phyloP scores from a whole-genome alignment of 2,888 invertebrate species.

The Erebia ligea region DNA sequence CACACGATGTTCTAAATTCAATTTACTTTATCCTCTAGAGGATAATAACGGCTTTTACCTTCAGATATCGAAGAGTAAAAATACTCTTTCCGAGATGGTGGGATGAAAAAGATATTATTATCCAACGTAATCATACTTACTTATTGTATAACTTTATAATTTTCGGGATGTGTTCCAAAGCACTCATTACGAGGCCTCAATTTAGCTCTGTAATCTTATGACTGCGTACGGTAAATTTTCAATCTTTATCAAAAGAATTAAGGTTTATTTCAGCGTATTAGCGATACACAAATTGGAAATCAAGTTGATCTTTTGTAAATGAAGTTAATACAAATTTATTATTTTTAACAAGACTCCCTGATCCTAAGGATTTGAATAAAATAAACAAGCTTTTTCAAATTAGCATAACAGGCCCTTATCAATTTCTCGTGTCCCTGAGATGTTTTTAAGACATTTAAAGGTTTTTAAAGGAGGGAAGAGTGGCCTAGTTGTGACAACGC shows the following conservation, averaged over 20 bases:
- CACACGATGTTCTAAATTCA: too few relatives aligned
- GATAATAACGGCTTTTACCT: too few relatives aligned
- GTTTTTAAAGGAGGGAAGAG: neutral
- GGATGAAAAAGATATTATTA: constrained; percentile 5
- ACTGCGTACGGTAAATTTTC: neutral
- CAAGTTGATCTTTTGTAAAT: constrained; percentile 19
- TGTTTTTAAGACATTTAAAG: neutral
- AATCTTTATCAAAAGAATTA: constrained; percentile 6
- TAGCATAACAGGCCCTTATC: constrained; percentile 7
- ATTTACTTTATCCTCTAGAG: too few relatives aligned
- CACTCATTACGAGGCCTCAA: constrained; percentile 16
- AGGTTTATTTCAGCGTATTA: constrained; percentile 1
- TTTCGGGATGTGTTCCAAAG: constrained; percentile 18
- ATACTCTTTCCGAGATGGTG: too few relatives aligned
- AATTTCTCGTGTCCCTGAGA: neutral
- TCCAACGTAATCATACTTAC: constrained; percentile 26
- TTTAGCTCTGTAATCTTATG: constrained; percentile 10
- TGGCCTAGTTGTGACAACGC: too few relatives aligned
- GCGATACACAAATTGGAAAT: constrained; percentile 2
- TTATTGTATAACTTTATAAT: constrained; percentile 28
- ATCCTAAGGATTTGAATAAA: constrained; percentile 7
- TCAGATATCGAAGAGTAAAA: too few relatives aligned
- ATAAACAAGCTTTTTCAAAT: constrained; percentile 7
- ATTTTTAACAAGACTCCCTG: constrained; percentile 9
- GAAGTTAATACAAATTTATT: constrained; percentile 10